These are phyloP conservation scores for Vireo altiloquus DNA, from an alignment of 2,113 vertebrate species.

Conservation along the genomic window DNA sequence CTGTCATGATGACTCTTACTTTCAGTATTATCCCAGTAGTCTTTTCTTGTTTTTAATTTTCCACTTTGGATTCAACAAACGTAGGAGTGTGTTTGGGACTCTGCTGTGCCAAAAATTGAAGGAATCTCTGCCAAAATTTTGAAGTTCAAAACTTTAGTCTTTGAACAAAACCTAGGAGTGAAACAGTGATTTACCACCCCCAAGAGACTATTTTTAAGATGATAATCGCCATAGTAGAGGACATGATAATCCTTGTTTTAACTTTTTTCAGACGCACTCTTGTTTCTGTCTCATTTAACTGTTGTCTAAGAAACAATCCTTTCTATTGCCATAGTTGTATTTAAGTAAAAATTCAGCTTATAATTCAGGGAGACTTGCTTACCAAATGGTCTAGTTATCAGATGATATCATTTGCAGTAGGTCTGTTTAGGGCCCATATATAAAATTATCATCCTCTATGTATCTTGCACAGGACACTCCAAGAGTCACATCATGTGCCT, in stretches of 20 bases:
- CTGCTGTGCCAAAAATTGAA: not conserved
- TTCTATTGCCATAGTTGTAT: not conserved
- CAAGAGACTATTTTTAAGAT: not conserved
- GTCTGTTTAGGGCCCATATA: not conserved
- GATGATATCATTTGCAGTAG: not conserved
- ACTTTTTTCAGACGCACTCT: not conserved
- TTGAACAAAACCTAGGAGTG: not conserved
- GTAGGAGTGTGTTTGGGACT: not conserved
- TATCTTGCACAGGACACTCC: not conserved
- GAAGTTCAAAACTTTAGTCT: not conserved
- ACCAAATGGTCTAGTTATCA: not conserved
- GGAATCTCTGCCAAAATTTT: constrained; percentile 1
- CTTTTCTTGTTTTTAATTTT: not conserved
- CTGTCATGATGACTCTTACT: not conserved
- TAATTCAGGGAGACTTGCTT: not conserved
- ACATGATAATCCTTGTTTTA: not conserved
- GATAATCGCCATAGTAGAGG: not conserved
- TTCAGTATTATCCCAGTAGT: not conserved
- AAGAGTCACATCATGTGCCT: not conserved
- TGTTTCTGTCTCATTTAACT: not conserved
- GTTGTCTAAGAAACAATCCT: not conserved
- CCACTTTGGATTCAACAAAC: not conserved
- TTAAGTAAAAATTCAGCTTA: not conserved
- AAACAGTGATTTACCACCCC: not conserved
- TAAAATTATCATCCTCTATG: not conserved